Evolutionary conservation across 2,797 vertebrate species (phyloP).

Genomic region (Jordanella pulchra): DNA sequence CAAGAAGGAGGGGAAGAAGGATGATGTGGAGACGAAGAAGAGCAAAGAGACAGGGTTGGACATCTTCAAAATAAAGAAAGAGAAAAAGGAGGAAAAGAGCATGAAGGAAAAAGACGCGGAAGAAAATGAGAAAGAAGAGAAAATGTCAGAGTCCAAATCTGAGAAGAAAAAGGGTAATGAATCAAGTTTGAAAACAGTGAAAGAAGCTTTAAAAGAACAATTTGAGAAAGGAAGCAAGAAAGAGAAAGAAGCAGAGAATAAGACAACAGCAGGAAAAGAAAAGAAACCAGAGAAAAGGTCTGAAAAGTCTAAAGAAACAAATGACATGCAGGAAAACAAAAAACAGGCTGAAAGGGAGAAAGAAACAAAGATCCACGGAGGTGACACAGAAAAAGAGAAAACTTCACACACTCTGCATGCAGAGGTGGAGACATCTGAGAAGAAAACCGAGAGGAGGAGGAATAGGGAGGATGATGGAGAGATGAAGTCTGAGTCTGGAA

Average conservation of each 20-base stretch:
- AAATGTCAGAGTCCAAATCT: conserved; percentile 2
- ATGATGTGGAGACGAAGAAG: conserved; percentile 48
- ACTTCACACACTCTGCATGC: neutral
- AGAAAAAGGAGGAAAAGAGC: conserved; percentile 22
- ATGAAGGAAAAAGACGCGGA: conserved; percentile 4
- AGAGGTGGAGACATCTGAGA: neutral
- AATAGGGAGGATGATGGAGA: conserved; percentile 20
- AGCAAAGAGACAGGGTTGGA: conserved; percentile 26
- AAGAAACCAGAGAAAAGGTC: conserved; percentile 9
- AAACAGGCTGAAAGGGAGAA: conserved; percentile 18
- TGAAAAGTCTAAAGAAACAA: conserved; percentile 14
- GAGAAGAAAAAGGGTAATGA: conserved; percentile 20
- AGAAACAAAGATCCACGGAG: neutral
- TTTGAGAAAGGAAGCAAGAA: conserved; percentile 43
- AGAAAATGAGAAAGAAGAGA: neutral
- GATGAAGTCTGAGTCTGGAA: conserved; percentile 3
- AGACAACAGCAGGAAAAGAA: conserved; percentile 37
- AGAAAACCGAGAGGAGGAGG: conserved; percentile 22
- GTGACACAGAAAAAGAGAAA: conserved; percentile 3
- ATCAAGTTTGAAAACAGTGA: conserved; percentile 1
- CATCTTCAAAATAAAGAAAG: conserved; percentile 15
- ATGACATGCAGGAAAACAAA: conserved; percentile 18
- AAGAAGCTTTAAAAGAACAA: conserved; percentile 32
- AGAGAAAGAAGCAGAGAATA: conserved; percentile 56
- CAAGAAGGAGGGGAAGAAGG: conserved; percentile 38